phyloP scores from a whole-genome alignment of 2,113 vertebrate genomes.

The Petroica traversi region DNA sequence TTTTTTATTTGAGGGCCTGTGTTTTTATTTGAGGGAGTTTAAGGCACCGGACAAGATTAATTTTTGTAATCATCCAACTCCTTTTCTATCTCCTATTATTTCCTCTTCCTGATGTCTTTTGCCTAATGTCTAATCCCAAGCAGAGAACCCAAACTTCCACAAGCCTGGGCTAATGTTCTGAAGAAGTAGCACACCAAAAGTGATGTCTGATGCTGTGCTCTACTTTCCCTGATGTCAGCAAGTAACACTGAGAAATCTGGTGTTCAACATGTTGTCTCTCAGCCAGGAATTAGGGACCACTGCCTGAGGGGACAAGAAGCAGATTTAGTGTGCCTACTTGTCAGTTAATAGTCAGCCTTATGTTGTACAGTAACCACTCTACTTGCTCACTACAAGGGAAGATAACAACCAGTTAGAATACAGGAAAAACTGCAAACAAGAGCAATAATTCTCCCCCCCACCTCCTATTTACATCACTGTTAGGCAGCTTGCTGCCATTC shows the following conservation, averaged over 20 bases:
- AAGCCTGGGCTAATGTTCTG: neutral
- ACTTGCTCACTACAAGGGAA: neutral
- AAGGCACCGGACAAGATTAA: neutral
- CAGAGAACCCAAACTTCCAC: neutral
- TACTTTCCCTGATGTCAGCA: neutral
- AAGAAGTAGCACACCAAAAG: neutral
- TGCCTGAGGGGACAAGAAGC: constrained; percentile 50
- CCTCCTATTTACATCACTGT: neutral
- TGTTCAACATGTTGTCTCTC: neutral
- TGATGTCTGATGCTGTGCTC: neutral
- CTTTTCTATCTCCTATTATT: neutral
- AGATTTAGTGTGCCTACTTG: constrained; percentile 12
- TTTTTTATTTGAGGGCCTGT: neutral
- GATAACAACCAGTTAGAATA: neutral
- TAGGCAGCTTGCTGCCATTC: neutral
- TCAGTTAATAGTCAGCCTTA: constrained; percentile 27
- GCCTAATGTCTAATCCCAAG: neutral
- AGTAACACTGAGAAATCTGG: neutral
- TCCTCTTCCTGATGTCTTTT: neutral
- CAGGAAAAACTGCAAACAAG: neutral
- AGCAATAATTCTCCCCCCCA: neutral
- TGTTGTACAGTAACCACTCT: neutral
- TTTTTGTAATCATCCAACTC: neutral
- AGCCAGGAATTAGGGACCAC: constrained; percentile 25
- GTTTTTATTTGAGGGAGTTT: neutral